A percentile compares a stretch with the other conserved stretches of the same genome.
Evolutionary conservation across 1,140 invertebrate genomes (phyloP).

Genomic region (Littorina saxatilis): DNA sequence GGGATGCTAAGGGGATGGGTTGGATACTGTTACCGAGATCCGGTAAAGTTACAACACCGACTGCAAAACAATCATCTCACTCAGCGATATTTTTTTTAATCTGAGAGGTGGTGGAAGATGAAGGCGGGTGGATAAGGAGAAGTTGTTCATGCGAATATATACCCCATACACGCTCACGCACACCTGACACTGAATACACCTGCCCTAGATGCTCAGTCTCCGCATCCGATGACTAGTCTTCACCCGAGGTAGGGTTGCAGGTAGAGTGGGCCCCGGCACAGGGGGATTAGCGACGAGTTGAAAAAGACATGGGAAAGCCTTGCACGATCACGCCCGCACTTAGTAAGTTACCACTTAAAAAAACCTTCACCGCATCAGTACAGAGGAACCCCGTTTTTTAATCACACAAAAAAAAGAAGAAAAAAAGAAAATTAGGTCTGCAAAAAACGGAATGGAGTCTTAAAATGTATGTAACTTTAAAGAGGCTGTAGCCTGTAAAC

Average conservation of each 20-base stretch:
- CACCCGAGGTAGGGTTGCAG: background rate
- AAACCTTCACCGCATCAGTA: too few species aligned
- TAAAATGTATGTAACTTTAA: too few species aligned
- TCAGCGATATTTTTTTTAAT: too few species aligned
- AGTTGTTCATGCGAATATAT: background rate
- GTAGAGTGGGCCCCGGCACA: background rate
- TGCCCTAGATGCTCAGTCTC: constrained; percentile 10
- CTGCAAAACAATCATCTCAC: background rate
- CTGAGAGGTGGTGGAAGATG: background rate
- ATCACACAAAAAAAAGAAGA: too few species aligned
- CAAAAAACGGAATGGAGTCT: too few species aligned
- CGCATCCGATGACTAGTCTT: background rate
- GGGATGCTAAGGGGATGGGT: background rate
- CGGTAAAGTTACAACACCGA: background rate
- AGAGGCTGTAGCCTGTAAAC: background rate
- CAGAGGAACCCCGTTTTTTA: too few species aligned
- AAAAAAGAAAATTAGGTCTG: too few species aligned
- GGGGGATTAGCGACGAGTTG: background rate
- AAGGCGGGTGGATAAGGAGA: background rate
- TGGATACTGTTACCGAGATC: background rate
- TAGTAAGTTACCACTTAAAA: too few species aligned
- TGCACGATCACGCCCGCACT: constrained; percentile 7
- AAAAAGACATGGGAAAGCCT: background rate
- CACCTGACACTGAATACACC: background rate
- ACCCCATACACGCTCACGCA: too few species aligned